A percentile compares a stretch with the other conserved stretches of the same genome.
phyloP scores from a whole-genome alignment of 1,140 invertebrate genomes.

The Oscheius sp. region DNA sequence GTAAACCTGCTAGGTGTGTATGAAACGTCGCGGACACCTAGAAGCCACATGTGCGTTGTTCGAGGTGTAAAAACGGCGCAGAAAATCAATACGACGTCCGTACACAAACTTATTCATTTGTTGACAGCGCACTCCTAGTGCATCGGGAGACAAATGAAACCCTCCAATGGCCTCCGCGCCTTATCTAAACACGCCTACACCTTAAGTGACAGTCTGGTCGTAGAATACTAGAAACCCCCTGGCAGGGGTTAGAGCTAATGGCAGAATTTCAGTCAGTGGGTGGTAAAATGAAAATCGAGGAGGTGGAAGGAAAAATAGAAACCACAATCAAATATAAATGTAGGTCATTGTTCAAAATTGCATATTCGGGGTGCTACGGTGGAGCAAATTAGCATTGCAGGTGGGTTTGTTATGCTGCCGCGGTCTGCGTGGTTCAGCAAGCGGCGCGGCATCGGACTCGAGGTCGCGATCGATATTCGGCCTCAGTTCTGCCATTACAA shows the following conservation, averaged over 20 bases:
- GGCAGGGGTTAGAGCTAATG: too few relatives aligned
- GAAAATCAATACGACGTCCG: slow-evolving; percentile 2
- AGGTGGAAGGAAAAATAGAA: too few relatives aligned
- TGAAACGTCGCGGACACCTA: not conserved
- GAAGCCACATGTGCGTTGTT: slow-evolving; percentile 9
- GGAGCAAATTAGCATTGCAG: too few relatives aligned
- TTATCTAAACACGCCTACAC: too few relatives aligned
- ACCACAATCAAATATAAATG: too few relatives aligned
- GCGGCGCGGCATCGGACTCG: not conserved
- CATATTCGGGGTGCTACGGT: too few relatives aligned
- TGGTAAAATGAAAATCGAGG: too few relatives aligned
- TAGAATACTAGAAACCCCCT: too few relatives aligned
- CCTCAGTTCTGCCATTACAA: slow-evolving; percentile 12
- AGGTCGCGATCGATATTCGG: slow-evolving; percentile 11
- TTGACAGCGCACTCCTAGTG: not conserved
- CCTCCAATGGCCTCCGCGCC: too few relatives aligned
- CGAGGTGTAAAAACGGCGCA: slow-evolving; percentile 4
- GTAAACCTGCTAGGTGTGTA: not conserved
- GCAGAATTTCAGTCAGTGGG: too few relatives aligned
- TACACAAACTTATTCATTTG: slow-evolving; percentile 10
- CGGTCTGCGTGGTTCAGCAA: not conserved
- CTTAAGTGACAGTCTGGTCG: too few relatives aligned
- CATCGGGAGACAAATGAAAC: not conserved
- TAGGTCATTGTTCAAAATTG: too few relatives aligned
- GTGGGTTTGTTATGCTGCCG: slow-evolving; percentile 1